Conservation (phyloP, 2,888 invertebrate species). For the Aproaerema taeniolella region DNA sequence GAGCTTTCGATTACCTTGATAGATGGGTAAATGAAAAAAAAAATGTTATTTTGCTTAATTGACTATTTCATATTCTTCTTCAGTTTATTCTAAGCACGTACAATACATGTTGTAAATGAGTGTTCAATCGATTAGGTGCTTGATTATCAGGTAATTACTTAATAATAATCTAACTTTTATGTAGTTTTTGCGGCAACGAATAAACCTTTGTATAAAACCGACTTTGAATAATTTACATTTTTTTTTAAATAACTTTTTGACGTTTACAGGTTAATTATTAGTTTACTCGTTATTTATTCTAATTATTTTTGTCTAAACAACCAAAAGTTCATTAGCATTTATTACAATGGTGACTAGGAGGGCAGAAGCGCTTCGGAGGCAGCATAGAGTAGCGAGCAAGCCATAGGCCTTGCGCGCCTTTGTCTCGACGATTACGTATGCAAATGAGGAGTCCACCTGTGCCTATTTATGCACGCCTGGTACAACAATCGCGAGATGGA, state of each 20-base stretch:
- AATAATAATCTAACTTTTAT: no score
- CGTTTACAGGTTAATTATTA: no score
- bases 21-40: conserved; percentile 9
- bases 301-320: conserved; percentile 42
- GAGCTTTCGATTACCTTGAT: conserved; percentile 23
- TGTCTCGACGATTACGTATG: conserved; percentile 68
- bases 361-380: conserved; percentile 53
- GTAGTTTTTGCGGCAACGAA: no score
- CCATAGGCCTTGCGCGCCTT: conserved; percentile 51
- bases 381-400: conserved; percentile 27
- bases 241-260: no score
- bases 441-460: conserved; percentile 58
- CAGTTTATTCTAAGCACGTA: background rate
- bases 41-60: conserved; percentile 3
- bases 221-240: no score
- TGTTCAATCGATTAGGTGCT: no score
- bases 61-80: background rate
- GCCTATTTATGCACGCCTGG: conserved; percentile 56
- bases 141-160: no score
- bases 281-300: no score
- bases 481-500: conserved; percentile 56
- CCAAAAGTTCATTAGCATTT: conserved; percentile 63
- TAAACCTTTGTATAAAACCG: no score
- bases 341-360: conserved; percentile 59
- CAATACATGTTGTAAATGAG: no score